Conservation (phyloP, 2,113 vertebrate species). For the human region DNA sequence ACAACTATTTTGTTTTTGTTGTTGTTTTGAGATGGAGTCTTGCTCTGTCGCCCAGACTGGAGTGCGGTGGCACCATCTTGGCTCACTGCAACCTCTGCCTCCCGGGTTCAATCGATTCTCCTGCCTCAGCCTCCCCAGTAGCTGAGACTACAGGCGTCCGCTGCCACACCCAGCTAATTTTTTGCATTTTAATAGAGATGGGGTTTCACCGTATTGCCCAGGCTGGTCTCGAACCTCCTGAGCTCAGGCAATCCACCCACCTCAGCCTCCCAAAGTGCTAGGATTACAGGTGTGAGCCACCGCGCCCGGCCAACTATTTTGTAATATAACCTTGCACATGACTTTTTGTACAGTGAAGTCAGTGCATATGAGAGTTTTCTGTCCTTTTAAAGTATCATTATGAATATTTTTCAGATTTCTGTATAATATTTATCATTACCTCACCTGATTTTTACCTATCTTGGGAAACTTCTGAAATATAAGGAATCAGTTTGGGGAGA, state of each 20-base stretch:
- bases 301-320: background rate
- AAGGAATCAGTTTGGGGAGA: background rate
- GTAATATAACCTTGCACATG: background rate
- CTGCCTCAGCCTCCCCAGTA: background rate
- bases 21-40: background rate
- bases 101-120: background rate
- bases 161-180: background rate
- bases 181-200: background rate
- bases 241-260: background rate
- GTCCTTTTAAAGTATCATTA: background rate
- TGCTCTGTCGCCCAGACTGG: background rate
- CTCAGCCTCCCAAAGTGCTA: background rate
- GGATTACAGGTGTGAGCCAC: background rate
- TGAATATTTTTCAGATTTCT: constrained; percentile 31
- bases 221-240: background rate
- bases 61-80: background rate
- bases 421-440: constrained; percentile 35
- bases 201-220: background rate
- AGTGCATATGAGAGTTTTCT: background rate
- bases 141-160: background rate
- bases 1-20: too few species aligned
- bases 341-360: constrained; percentile 46
- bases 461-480: constrained; percentile 14
- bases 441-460: constrained; percentile 36
- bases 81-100: background rate